These are phyloP conservation scores for Cephalopterus ornatus DNA, from an alignment of 2,113 vertebrate species.

Conservation along the genomic window DNA sequence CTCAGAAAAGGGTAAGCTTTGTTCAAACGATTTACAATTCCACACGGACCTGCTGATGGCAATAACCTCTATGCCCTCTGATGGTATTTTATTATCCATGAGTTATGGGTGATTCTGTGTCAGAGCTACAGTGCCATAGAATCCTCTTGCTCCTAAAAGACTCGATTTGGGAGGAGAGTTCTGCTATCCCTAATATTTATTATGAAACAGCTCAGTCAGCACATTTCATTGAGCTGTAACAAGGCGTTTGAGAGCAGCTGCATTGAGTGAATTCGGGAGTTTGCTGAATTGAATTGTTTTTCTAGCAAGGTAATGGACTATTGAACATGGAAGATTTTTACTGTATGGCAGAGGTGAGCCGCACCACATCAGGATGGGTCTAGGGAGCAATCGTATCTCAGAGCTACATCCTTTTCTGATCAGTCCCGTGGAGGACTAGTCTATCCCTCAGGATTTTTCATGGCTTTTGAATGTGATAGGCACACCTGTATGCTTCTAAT, in stretches of 20 bases:
- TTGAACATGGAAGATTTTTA: background rate
- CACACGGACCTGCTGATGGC: constrained; percentile 7
- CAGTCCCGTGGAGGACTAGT: background rate
- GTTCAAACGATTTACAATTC: constrained; percentile 35
- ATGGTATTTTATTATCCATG: constrained; percentile 35
- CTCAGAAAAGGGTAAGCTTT: background rate
- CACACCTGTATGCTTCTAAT: background rate
- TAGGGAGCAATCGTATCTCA: background rate
- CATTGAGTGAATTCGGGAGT: constrained; percentile 6
- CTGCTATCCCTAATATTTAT: constrained; percentile 23
- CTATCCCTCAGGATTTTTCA: background rate
- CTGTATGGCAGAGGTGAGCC: background rate
- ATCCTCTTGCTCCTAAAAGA: constrained; percentile 13
- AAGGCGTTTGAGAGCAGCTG: constrained; percentile 19
- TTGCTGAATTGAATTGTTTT: constrained; percentile 46
- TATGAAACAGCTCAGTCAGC: constrained; percentile 23
- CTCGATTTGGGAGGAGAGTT: background rate
- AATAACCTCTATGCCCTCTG: constrained; percentile 13
- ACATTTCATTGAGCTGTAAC: constrained; percentile 26
- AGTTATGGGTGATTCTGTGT: constrained; percentile 20
- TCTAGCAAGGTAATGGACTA: constrained; percentile 20
- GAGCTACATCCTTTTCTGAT: background rate
- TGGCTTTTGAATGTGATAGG: background rate
- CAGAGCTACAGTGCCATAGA: background rate
- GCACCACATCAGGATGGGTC: fast-evolving